Base-by-base conservation (phyloP, 92 coral and sea anemone species). In the Umimayanthus chanpuru region DNA sequence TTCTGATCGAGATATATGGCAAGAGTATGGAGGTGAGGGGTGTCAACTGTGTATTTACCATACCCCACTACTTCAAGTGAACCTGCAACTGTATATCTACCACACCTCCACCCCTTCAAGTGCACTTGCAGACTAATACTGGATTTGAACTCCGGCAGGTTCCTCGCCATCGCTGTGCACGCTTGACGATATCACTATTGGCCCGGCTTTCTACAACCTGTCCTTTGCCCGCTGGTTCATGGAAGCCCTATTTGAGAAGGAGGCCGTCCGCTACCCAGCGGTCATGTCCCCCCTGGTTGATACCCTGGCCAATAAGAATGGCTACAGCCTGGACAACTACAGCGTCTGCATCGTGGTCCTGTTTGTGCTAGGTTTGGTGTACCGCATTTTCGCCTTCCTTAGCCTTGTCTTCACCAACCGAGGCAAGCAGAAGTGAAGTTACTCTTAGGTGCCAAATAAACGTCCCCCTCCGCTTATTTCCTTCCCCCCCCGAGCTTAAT, bases 231-330 rank as follows among this genome's bases (percentile, higher is more conserved):
- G 98, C 71, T 96, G 98, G 98, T 92, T 92, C 20, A 89, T 93
- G 77, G 98, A 96, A 82, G 98, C 96, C 67, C 82, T 96, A 88
- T 94, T 96, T 80, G 98, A 96, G 82, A 94, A 94, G 77, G 98
- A 96, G 80, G 98, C 96, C 39, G 49, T 56, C 36, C 94, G 94
- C 26, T 92, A 89, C 90, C 94, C 98, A 15, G 89, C 49, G 25
- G 98, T 91, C 79, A 40, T 92, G 85, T 89, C 80, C 36, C 90
- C 83, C 2, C 81, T 88, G 56, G 94, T 96, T 23, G 67, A 87
- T 29, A 2, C 25, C 20, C 75, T 92, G 18, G 92, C 92, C 79
- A 88, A 81, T n/a, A 88, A 87, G 85, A 96, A 94, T 65, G 95
- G 94, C 38, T 96, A 94, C 75, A 89, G 89, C 29, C 85, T 96